These are phyloP conservation scores for Melipona bicolor DNA, from an alignment of 2,888 invertebrate species.

Conservation along the genomic window DNA sequence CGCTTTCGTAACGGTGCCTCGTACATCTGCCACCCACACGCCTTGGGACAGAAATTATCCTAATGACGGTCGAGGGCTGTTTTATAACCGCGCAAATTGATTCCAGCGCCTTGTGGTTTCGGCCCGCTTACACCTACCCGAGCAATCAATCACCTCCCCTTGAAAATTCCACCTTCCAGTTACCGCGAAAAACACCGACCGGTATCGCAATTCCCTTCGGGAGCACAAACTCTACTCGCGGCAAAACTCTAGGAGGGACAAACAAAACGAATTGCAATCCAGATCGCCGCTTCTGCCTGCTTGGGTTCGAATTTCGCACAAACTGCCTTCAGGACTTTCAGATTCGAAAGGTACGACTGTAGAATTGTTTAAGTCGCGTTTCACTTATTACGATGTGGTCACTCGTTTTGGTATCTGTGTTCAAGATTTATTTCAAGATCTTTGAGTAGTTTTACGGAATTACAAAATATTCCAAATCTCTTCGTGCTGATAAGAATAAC, in stretches of 20 bases:
- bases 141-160: slow-evolving; percentile 61
- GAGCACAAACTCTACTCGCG: slow-evolving; percentile 13
- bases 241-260: no score
- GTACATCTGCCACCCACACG: slow-evolving; percentile 81
- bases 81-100: slow-evolving; percentile 77
- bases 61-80: slow-evolving; percentile 77
- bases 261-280: slow-evolving; percentile 32
- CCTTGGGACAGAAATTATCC: slow-evolving; percentile 81
- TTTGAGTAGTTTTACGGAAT: no score
- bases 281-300: slow-evolving; percentile 13
- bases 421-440: no score
- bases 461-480: no score
- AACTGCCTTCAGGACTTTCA: background rate
- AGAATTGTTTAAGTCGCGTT: no score
- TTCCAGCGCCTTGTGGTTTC: slow-evolving; percentile 76
- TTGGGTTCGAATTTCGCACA: background rate
- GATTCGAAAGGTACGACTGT: no score
- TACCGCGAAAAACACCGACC: slow-evolving; percentile 32
- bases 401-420: no score
- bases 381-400: no score
- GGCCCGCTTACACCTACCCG: slow-evolving; percentile 59
- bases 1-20: slow-evolving; percentile 71
- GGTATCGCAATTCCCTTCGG: slow-evolving; percentile 5
- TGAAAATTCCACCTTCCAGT: slow-evolving; percentile 52
- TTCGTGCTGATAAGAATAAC: no score